These are phyloP conservation scores for Anseranas semipalmata DNA, from an alignment of 2,113 vertebrate species.

Conservation along the genomic window DNA sequence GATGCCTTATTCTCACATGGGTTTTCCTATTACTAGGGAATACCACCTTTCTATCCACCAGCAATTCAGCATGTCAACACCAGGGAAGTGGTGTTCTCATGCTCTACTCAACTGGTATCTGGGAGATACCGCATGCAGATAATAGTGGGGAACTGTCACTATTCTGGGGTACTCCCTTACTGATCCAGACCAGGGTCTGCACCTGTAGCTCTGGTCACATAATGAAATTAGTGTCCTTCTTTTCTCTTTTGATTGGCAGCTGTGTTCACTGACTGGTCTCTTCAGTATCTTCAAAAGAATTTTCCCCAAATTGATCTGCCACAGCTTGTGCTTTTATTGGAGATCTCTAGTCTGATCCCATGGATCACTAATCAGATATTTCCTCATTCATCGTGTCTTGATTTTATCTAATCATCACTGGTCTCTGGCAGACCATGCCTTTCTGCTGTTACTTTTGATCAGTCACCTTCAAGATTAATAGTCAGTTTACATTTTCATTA, in stretches of 20 bases:
- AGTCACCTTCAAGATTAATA: neutral
- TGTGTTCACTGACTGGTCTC: neutral
- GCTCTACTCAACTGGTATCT: neutral
- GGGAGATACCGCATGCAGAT: accelerated
- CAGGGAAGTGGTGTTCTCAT: neutral
- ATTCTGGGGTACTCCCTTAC: neutral
- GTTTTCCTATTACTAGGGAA: too few relatives aligned
- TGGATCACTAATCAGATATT: neutral
- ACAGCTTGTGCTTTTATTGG: neutral
- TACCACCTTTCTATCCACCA: neutral
- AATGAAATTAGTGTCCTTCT: neutral
- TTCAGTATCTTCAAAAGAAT: neutral
- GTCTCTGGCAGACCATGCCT: neutral
- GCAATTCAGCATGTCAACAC: neutral
- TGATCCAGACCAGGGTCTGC: neutral
- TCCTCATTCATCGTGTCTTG: neutral
- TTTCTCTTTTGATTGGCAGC: neutral
- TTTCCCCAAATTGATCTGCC: neutral
- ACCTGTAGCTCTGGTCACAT: neutral
- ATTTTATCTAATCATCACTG: neutral
- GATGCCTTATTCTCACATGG: neutral
- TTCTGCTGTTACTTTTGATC: neutral
- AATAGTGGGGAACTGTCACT: accelerated
- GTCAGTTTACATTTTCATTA: neutral
- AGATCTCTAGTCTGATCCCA: neutral